These are phyloP conservation scores for Drosophila siamana DNA, from an alignment of 2,888 invertebrate species.

Conservation along the genomic window DNA sequence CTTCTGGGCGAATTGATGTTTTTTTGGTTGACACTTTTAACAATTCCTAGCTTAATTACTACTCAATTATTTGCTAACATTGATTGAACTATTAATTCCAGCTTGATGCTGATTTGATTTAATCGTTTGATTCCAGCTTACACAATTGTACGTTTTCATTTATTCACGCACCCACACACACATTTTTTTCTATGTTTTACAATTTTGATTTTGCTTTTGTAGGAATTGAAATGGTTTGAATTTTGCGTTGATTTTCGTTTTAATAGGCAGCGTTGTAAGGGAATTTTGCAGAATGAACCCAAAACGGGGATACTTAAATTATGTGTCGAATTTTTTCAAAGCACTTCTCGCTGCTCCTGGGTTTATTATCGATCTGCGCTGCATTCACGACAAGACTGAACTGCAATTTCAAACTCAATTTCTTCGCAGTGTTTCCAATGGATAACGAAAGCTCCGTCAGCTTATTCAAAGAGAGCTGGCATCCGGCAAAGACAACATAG, in stretches of 20 bases:
- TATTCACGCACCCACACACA: neutral
- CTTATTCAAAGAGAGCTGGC: conserved; percentile 56
- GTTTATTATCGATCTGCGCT: conserved; percentile 83
- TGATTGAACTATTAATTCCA: conserved; percentile 57
- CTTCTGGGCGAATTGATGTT: conserved; percentile 6
- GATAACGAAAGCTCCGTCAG: conserved; percentile 79
- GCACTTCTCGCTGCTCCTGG: conserved; percentile 65
- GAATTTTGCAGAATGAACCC: conserved; percentile 44
- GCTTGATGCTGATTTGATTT: conserved; percentile 21
- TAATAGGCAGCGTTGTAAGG: conserved; percentile 20
- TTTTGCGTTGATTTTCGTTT: conserved; percentile 19
- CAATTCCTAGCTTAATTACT: conserved; percentile 14
- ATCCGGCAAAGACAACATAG: conserved; percentile 43
- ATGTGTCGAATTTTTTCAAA: conserved; percentile 57
- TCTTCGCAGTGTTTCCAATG: conserved; percentile 79
- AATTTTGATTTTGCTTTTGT: conserved; percentile 14
- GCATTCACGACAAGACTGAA: conserved; percentile 85
- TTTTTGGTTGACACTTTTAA: conserved; percentile 11
- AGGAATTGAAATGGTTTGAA: conserved; percentile 2
- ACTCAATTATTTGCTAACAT: conserved; percentile 30
- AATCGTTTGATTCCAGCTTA: conserved; percentile 53
- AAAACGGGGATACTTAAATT: conserved; percentile 56
- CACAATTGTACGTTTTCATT: conserved; percentile 51
- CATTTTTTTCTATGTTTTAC: conserved; percentile 16
- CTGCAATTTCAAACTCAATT: conserved; percentile 83